A percentile compares a stretch with the other conserved stretches of the same genome.
Conservation (phyloP, 2,888 invertebrate species). For the Orthosia cruda region DNA sequence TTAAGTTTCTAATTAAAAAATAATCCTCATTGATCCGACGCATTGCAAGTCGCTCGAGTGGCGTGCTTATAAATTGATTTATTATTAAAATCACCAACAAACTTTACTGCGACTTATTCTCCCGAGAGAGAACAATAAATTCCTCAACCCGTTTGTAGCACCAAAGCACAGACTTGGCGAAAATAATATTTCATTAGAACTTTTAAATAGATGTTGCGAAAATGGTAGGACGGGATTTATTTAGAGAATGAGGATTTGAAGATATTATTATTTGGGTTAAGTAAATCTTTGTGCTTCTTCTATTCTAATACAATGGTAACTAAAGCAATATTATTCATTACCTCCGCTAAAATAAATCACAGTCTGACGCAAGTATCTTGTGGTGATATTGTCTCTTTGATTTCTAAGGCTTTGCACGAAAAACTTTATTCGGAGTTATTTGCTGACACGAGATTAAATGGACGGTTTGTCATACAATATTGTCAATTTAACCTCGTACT, state of each 20-base stretch:
- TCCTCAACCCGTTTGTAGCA: conserved; percentile 44
- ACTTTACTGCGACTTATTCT: conserved; percentile 59
- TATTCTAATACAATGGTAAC: neutral
- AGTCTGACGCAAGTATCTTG: neutral
- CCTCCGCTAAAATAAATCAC: neutral
- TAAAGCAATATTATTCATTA: neutral
- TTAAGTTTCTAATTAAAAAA: too few species aligned
- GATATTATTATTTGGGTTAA: neutral
- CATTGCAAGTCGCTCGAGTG: conserved; percentile 40
- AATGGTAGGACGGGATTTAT: neutral
- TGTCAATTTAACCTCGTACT: too few species aligned
- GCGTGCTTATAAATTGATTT: conserved; percentile 74
- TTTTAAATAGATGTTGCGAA: conserved; percentile 25
- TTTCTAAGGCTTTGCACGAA: neutral
- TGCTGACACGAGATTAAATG: too few species aligned
- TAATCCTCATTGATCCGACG: conserved; percentile 39
- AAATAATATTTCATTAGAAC: conserved; percentile 48
- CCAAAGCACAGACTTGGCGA: conserved; percentile 53
- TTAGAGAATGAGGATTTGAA: neutral
- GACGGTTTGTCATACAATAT: too few species aligned
- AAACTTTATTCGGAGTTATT: too few species aligned
- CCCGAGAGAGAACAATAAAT: conserved; percentile 59
- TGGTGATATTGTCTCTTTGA: neutral
- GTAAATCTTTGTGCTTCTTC: neutral
- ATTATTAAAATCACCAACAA: conserved; percentile 73